Percentiles rank a stretch among this genome's conserved stretches.
These are phyloP conservation scores for Anseranas semipalmata DNA, from an alignment of 2,113 vertebrate genomes.

Conservation along the genomic window DNA sequence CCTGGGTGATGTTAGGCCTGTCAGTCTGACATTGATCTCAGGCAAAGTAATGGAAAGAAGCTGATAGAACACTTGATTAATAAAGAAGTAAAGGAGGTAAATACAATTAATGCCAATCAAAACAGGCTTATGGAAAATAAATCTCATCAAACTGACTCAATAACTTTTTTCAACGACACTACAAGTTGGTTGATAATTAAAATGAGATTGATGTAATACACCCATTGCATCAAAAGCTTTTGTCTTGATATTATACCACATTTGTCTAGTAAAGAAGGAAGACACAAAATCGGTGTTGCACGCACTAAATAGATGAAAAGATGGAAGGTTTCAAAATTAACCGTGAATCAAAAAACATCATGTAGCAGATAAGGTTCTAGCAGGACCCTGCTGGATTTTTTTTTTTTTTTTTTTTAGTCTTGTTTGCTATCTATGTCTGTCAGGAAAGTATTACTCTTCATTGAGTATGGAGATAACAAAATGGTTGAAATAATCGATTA, in stretches of 20 bases:
- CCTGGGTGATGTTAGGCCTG: not conserved
- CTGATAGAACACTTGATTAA: not conserved
- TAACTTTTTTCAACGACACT: not conserved
- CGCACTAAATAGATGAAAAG: not conserved
- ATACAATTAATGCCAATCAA: conserved; percentile 22
- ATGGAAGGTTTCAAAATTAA: not conserved
- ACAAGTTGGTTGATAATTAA: not conserved
- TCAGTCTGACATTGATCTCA: conserved; percentile 10
- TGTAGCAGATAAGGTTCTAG: not conserved
- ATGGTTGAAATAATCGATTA: not conserved
- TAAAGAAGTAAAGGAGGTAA: conserved; percentile 10
- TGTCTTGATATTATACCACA: not conserved
- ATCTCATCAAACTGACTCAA: not conserved
- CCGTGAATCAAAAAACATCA: not conserved
- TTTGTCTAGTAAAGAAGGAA: not conserved
- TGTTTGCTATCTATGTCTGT: not conserved
- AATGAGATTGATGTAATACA: not conserved
- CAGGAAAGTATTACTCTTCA: not conserved
- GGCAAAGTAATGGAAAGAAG: not conserved
- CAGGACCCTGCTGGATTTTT: not conserved
- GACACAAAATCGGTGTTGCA: not conserved
- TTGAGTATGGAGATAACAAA: not conserved
- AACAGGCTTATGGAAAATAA: conserved; percentile 1
- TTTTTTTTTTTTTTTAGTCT: not conserved
- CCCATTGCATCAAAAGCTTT: not conserved